Conservation (phyloP, 2,113 vertebrate species). For the Notiomystis cincta region DNA sequence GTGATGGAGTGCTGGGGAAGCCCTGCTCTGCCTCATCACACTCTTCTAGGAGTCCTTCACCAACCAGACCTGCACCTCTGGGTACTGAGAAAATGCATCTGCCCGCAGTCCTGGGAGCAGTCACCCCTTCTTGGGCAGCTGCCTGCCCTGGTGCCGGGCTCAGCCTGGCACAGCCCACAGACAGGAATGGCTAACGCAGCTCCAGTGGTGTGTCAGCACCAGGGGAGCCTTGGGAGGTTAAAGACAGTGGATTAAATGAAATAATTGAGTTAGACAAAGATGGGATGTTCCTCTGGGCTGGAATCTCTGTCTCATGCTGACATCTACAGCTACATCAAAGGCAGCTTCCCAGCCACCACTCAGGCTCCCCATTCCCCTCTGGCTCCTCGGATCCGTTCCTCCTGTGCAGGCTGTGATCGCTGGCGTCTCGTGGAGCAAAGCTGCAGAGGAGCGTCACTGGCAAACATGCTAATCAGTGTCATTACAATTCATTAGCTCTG, state of each 20-base stretch:
- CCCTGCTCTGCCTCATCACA: neutral
- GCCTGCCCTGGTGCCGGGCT: fast-evolving
- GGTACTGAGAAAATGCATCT: neutral
- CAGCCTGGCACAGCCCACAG: neutral
- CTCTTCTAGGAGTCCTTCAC: neutral
- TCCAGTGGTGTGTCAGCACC: fast-evolving
- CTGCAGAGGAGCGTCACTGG: neutral
- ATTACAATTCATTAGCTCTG: constrained; percentile 14
- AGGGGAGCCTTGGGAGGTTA: neutral
- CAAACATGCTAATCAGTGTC: neutral
- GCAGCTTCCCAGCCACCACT: neutral
- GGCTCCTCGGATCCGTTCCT: neutral
- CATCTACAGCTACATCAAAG: constrained; percentile 30
- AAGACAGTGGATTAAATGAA: neutral
- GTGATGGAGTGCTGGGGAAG: neutral
- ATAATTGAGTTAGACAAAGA: neutral
- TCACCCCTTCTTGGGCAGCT: neutral
- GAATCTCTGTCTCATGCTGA: neutral
- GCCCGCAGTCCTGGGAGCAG: neutral
- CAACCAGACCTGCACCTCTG: neutral
- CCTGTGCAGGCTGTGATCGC: neutral
- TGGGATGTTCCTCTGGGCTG: neutral
- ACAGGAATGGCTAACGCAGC: fast-evolving
- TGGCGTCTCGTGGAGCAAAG: neutral
- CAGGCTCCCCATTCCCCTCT: neutral